Base-by-base conservation (phyloP, 2,113 vertebrate genomes). In the pig (Sus scrofa) region DNA sequence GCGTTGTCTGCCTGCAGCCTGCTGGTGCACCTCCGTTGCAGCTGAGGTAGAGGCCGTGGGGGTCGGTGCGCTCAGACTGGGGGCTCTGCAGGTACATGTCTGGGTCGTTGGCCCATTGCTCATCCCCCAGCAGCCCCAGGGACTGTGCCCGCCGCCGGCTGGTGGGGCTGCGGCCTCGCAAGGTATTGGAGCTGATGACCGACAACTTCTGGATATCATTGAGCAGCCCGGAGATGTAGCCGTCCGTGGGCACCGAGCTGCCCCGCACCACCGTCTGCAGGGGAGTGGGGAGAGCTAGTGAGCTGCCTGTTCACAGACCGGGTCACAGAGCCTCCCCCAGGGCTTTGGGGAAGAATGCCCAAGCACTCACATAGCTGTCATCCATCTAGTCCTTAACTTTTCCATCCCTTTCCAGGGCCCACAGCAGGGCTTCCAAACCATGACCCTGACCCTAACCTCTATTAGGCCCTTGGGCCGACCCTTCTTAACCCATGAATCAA, bases 191-290 rank as follows among this genome's bases (percentile, higher is more conserved):
- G 77, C 99, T 99, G 98, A 99, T 99, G 98, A 99, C 99, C 0
- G 99, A 99, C 86, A 99, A 98, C 62, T 99, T 99, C 98, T 99
- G 99, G 98, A 99, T 99, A 85, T 99, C 99, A 0, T 98, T 99
- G 98, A 99, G 99, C 98, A 99, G 98, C 96, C 99, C 99, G 0
- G 99, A 98, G 97, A 99, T 99, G 96, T 99, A 99, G 95, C 99
- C 99, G 19, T 99, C 99, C 4, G 99, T 98, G 91, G 99, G 99
- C 68, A 99, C 98, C 0, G 99, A 99, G 98, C 99, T 99, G 98
- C 99, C 99, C 32, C 99, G 99, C 83, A 99, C 99, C 90, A 99
- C 99, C 0, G 99, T 99, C 99, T 99, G 98, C 6, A 94, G 98
- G 39, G 75, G 54, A 58, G 73, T 39, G 73, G 44, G 63, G 67